Conservation (phyloP, 2,797 vertebrate species). For the Petrocephalus schoutedeni region DNA sequence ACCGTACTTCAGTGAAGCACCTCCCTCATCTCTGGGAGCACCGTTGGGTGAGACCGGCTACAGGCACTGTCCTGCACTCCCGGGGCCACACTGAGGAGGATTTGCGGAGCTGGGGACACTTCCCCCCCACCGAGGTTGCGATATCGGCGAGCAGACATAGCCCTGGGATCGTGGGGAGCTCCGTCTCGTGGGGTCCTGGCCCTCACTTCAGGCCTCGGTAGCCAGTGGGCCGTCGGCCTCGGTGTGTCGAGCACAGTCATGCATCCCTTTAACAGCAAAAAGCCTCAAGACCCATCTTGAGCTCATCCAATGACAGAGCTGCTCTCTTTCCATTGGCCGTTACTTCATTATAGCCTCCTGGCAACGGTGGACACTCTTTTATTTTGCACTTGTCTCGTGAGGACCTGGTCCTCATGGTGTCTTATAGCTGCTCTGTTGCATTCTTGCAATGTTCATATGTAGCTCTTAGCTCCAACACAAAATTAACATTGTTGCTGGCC, state of each 20-base stretch:
- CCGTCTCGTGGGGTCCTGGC: neutral
- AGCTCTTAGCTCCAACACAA: neutral
- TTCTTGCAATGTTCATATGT: neutral
- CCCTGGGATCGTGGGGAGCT: neutral
- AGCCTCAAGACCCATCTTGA: neutral
- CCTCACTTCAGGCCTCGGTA: neutral
- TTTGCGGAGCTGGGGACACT: neutral
- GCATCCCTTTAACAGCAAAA: neutral
- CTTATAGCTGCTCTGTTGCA: neutral
- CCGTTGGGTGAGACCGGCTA: conserved; percentile 44
- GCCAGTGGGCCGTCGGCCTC: neutral
- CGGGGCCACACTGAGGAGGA: neutral
- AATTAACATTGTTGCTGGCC: neutral
- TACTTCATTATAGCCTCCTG: neutral
- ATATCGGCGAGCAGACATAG: neutral
- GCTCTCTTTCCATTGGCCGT: neutral
- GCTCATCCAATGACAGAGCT: neutral
- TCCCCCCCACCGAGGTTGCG: conserved; percentile 27
- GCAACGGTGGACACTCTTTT: neutral
- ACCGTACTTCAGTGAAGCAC: conserved; percentile 17
- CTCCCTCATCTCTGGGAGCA: conserved; percentile 42
- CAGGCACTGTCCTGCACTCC: neutral
- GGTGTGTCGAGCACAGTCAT: no score
- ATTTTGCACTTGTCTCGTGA: neutral
- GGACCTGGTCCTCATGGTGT: neutral